phyloP scores from a whole-genome alignment of 2,888 invertebrate genomes.

The Frankliniella intonsa region DNA sequence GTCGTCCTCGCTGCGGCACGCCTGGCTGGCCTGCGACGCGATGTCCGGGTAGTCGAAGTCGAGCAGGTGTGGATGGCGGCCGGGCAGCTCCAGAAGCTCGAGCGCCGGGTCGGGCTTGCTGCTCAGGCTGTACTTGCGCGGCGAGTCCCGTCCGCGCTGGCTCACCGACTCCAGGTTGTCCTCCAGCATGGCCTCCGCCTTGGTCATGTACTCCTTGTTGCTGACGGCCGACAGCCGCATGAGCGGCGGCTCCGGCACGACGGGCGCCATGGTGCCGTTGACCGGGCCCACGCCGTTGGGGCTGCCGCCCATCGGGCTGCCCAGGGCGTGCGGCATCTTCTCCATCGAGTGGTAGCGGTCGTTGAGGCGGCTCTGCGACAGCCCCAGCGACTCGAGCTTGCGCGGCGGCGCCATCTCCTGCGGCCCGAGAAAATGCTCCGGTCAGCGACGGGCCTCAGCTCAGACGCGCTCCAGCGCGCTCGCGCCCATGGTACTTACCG shows the following conservation, averaged over 20 bases:
- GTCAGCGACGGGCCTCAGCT: no score
- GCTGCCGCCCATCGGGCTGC: conserved; percentile 35
- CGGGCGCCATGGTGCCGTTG: background rate
- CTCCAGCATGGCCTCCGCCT: conserved; percentile 46
- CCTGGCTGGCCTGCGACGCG: conserved; percentile 41
- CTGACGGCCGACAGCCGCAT: conserved; percentile 41
- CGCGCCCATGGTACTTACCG: conserved; percentile 49
- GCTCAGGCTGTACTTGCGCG: conserved; percentile 47
- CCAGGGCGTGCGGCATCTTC: conserved; percentile 45
- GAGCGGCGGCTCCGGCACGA: conserved; percentile 2
- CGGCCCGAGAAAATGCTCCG: background rate
- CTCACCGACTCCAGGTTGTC: conserved; percentile 44
- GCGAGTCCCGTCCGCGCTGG: conserved; percentile 42
- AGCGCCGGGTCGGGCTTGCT: conserved; percentile 8
- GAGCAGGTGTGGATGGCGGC: conserved; percentile 51
- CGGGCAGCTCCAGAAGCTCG: conserved; percentile 40
- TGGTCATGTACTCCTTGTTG: conserved; percentile 47
- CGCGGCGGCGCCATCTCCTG: conserved; percentile 50
- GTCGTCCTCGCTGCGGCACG: conserved; percentile 48
- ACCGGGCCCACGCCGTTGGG: background rate
- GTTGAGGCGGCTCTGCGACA: conserved; percentile 81
- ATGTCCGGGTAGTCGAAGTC: conserved; percentile 67
- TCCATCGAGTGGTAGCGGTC: conserved; percentile 85
- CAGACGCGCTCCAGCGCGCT: no score
- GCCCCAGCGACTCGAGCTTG: conserved; percentile 64